A percentile compares a stretch with the other conserved stretches of the same genome.
Evolutionary conservation across 2,888 invertebrate species (phyloP).

Genomic region (Petrolisthes cinctipes): DNA sequence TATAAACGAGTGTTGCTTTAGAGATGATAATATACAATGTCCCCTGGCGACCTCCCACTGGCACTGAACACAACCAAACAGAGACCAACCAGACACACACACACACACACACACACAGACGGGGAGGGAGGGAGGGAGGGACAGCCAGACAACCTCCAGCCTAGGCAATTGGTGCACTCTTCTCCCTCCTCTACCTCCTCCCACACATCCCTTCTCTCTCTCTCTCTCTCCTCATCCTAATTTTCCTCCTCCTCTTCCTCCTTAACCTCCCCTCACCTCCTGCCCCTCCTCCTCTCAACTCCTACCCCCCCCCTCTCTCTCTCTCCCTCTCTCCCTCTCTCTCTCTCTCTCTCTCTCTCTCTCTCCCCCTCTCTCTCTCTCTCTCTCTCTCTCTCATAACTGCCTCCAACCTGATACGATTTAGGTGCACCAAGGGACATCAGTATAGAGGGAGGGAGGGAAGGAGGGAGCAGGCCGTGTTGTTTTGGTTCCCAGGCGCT

Average conservation of each 20-base stretch:
- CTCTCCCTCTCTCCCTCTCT: neutral
- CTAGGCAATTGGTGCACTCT: neutral
- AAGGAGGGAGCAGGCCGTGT: neutral
- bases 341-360: conserved; percentile 28
- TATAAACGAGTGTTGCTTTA: too few species aligned
- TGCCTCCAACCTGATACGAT: neutral
- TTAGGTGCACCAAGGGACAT: neutral
- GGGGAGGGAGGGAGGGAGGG: conserved; percentile 19
- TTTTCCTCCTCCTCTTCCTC: too few species aligned
- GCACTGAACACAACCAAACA: neutral
- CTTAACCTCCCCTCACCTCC: too few species aligned
- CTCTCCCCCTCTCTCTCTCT: conserved; percentile 18
- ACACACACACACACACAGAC: too few species aligned
- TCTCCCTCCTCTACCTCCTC: neutral
- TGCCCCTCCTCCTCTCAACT: too few species aligned
- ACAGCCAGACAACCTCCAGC: conserved; percentile 15
- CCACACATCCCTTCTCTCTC: neutral
- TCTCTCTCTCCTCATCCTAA: too few species aligned
- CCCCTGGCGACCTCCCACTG: neutral
- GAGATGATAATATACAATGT: too few species aligned
- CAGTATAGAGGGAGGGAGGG: conserved; percentile 4
- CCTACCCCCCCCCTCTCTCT: neutral
- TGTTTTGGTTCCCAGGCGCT: conserved; percentile 10
- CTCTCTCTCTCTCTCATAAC: neutral
- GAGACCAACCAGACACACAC: neutral